These are phyloP conservation scores for Sinocyclocheilus anshuiensis DNA, from an alignment of 2,113 vertebrate species.

Conservation along the genomic window DNA sequence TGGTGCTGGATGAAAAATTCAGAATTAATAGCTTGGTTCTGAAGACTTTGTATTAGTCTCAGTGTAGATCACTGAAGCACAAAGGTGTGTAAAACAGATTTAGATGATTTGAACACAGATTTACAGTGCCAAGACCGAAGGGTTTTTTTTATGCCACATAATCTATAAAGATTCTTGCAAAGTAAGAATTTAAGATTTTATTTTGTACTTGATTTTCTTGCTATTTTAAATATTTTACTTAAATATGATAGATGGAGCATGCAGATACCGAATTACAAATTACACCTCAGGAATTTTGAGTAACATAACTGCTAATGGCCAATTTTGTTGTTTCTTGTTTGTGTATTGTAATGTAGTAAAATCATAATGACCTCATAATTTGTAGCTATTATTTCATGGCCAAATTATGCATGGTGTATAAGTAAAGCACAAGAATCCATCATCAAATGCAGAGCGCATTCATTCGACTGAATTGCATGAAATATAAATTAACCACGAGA, in stretches of 20 bases:
- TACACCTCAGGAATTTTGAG: background rate
- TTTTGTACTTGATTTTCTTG: background rate
- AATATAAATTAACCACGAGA: constrained; percentile 8
- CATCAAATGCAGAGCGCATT: background rate
- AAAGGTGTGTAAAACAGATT: background rate
- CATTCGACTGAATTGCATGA: background rate
- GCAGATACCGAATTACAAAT: constrained; percentile 19
- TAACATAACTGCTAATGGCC: background rate
- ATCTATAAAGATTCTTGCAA: no score
- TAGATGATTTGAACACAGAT: background rate
- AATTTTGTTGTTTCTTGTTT: constrained; percentile 20
- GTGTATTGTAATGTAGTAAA: constrained; percentile 2
- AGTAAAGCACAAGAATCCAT: background rate
- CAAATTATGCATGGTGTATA: constrained; percentile 1
- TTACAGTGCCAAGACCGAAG: background rate
- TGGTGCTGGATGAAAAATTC: background rate
- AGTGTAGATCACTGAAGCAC: background rate
- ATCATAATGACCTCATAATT: constrained; percentile 11
- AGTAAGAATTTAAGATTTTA: background rate
- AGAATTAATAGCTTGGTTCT: background rate
- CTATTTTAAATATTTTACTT: background rate
- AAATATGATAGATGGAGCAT: background rate
- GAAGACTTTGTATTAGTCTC: background rate
- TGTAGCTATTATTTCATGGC: constrained; percentile 1
- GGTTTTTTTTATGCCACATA: background rate